Percentiles rank a stretch among this genome's conserved stretches.
Evolutionary conservation across 2,113 vertebrate species (phyloP).

Genomic region (Oreochromis spilurus): DNA sequence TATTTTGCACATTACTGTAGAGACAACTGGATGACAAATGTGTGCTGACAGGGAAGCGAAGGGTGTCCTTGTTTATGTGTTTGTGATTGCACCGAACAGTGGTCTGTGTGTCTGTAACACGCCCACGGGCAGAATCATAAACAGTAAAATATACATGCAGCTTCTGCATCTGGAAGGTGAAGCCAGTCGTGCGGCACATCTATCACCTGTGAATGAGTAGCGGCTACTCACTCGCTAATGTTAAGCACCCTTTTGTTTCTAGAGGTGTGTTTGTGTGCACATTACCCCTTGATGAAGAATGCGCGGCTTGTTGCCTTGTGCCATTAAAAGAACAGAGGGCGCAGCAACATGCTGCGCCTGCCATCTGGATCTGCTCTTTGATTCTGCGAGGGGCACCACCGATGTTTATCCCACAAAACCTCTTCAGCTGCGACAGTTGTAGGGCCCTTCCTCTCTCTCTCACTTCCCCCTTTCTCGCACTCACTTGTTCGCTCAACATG

Average conservation of each 20-base stretch:
- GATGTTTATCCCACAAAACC: conserved; percentile 42
- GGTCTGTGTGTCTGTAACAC: not conserved
- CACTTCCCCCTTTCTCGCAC: not conserved
- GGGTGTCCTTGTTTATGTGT: not conserved
- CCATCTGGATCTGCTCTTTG: conserved; percentile 56
- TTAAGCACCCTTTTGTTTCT: not conserved
- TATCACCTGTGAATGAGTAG: not conserved
- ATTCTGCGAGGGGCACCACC: conserved; percentile 12
- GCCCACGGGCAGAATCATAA: not conserved
- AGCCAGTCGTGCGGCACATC: not conserved
- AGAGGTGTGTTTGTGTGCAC: not conserved
- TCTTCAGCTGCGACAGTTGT: conserved; percentile 46
- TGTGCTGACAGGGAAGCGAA: not conserved
- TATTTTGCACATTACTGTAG: not conserved
- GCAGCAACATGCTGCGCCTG: not conserved
- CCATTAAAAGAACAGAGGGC: conserved; percentile 26
- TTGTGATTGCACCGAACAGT: not conserved
- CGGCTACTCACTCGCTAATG: not conserved
- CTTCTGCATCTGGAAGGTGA: not conserved
- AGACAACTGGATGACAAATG: not conserved
- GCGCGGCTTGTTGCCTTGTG: conserved; percentile 43
- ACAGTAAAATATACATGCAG: not conserved
- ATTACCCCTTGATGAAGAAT: conserved; percentile 43
- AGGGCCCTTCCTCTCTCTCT: not conserved
- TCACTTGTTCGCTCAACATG: not conserved